Conservation (phyloP, 2,113 vertebrate species). For the Todiramphus chloris region DNA sequence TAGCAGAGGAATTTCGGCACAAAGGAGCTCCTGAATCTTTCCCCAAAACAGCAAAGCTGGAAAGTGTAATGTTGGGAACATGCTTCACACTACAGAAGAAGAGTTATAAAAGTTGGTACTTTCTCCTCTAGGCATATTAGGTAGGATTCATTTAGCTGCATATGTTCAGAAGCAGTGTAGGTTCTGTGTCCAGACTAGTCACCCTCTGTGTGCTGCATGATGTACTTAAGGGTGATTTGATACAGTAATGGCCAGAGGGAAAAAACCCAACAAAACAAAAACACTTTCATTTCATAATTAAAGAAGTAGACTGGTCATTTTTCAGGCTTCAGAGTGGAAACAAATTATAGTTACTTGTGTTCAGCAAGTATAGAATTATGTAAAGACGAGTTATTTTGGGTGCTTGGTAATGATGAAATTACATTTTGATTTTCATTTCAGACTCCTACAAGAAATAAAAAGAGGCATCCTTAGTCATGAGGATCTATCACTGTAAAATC, state of each 20-base stretch:
- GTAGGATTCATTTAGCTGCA: background rate
- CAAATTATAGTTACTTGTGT: background rate
- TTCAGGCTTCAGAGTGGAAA: background rate
- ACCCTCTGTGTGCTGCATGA: background rate
- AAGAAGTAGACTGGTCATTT: background rate
- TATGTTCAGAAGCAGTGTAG: background rate
- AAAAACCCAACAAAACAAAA: background rate
- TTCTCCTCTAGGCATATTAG: background rate
- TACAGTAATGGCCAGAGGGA: background rate
- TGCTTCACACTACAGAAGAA: background rate
- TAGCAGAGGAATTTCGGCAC: background rate
- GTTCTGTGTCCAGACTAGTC: background rate
- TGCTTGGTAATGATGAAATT: background rate
- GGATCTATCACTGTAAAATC: background rate
- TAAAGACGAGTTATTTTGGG: background rate
- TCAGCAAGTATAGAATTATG: background rate
- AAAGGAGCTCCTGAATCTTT: background rate
- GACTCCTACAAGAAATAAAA: background rate
- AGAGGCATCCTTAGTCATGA: background rate
- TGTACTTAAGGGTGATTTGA: background rate
- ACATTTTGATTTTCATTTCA: background rate
- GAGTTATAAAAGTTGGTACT: accelerated
- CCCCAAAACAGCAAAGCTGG: background rate
- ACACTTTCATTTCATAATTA: background rate
- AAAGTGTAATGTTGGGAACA: background rate